Evolutionary conservation across 2,797 vertebrate genomes (phyloP).

Genomic region (Psittacula derbiana): DNA sequence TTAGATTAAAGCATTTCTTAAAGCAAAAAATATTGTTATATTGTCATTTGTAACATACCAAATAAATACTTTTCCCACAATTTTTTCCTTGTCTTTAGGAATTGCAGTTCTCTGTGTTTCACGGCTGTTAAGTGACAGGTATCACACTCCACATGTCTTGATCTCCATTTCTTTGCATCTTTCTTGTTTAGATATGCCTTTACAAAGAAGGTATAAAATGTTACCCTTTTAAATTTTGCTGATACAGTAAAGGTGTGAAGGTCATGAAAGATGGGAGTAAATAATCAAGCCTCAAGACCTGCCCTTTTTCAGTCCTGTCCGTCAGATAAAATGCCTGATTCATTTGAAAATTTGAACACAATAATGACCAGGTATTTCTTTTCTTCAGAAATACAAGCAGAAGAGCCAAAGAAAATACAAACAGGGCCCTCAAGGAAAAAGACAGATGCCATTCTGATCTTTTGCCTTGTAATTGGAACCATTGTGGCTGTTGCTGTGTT

Average conservation of each 20-base stretch:
- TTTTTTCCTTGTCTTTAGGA: neutral
- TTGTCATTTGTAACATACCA: neutral
- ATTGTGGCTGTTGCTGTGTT: conserved; percentile 42
- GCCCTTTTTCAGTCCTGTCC: neutral
- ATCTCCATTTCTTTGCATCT: neutral
- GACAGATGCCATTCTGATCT: conserved; percentile 36
- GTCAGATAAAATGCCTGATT: neutral
- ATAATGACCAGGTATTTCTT: neutral
- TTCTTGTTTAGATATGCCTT: neutral
- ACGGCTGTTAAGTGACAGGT: neutral
- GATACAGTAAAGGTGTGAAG: neutral
- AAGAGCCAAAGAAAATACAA: neutral
- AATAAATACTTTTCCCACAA: neutral
- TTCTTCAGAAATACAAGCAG: conserved; percentile 46
- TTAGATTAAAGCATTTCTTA: neutral
- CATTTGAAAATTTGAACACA: neutral
- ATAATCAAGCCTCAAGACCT: neutral
- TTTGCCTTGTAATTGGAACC: conserved; percentile 55
- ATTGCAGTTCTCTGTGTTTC: neutral
- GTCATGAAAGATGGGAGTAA: neutral
- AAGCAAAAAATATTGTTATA: neutral
- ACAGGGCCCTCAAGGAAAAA: neutral
- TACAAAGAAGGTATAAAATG: neutral
- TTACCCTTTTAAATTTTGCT: neutral
- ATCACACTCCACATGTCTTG: neutral